Evolutionary conservation across 2,797 vertebrate genomes (phyloP), one percentile per base, ranked within the genome.

Genomic region (Enteromius mattozi): DNA sequence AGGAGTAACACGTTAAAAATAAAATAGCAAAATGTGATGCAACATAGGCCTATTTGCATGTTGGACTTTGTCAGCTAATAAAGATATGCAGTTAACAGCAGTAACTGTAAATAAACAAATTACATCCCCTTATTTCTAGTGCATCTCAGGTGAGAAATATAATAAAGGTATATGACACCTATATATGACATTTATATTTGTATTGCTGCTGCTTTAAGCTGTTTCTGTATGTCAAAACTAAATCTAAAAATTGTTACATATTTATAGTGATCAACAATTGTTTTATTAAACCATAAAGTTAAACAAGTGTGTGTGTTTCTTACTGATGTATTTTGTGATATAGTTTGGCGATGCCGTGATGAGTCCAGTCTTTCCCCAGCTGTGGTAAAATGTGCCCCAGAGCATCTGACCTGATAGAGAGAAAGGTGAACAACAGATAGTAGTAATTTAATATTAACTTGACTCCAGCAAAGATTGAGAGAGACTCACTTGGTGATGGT

Each of bases 341-440:
- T 78, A 99, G 97, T 69, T 95, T 98, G 59, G 94, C 96, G 35
- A 99, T 97, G 82, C 97, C 98, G 54, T 93, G 96, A 78, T 99
- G 98, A 24, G 98, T 99, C 98, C 98, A 99, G 91, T 99, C 98
- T 93, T 98, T 99, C 47, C 98, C 98, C 91, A 99, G 92, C 63
- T 98, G 97, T 0, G 97, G 98, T 56, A 99, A 93, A 87, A 99
- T 98, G 14, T 99, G 98, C 37, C 98, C 98, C 83, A 99, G 94
- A 78, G 97, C 95, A 63, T 99, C 98, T 0, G 98, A 99, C 92
- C 98, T 99, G 89, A 51, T 49, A 91, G 65, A 72, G 59, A 81
- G 17, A 66, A 10, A 45, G 8, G 45, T 77, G 40, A 63, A 82
- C 1, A 61, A 13, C 21, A 61, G 63, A 76, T 7, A 71, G 4